phyloP scores from a whole-genome alignment of 2,113 vertebrate genomes.

The Ammodytes dubius region DNA sequence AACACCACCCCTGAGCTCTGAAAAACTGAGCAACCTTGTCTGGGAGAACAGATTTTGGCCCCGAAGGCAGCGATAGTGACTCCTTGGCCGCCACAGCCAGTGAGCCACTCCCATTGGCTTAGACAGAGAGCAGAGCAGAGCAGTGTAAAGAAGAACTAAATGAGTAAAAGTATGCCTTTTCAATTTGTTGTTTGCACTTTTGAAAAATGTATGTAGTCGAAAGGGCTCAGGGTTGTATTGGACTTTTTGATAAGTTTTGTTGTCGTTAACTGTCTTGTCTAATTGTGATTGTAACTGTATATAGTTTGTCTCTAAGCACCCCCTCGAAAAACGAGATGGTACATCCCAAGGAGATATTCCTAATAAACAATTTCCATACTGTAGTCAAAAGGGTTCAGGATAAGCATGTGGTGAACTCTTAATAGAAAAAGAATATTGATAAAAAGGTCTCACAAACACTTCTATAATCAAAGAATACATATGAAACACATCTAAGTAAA shows the following conservation, averaged over 20 bases:
- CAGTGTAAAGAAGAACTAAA: neutral
- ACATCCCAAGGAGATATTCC: no score
- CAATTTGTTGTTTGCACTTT: neutral
- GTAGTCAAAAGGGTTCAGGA: neutral
- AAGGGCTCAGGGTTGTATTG: neutral
- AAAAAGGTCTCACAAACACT: neutral
- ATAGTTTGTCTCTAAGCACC: no score
- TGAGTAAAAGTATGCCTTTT: neutral
- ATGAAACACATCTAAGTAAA: neutral
- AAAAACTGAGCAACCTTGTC: slow-evolving; percentile 41
- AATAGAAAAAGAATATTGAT: neutral
- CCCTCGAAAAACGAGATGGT: no score
- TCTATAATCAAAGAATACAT: neutral
- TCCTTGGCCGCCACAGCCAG: slow-evolving; percentile 27
- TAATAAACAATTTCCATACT: no score
- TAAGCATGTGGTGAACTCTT: neutral
- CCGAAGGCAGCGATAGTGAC: slow-evolving; percentile 27
- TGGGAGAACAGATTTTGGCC: slow-evolving; percentile 43
- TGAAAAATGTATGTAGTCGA: neutral
- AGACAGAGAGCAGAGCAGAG: neutral
- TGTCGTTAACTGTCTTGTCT: no score
- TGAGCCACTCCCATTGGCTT: slow-evolving; percentile 37
- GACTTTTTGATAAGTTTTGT: no score
- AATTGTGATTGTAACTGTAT: no score
- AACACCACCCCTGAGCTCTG: slow-evolving; percentile 55